Evolutionary conservation across 2,113 vertebrate species (phyloP), one percentile per base, ranked within the genome.

Genomic region (Boulengeromyrus knoepffleri): DNA sequence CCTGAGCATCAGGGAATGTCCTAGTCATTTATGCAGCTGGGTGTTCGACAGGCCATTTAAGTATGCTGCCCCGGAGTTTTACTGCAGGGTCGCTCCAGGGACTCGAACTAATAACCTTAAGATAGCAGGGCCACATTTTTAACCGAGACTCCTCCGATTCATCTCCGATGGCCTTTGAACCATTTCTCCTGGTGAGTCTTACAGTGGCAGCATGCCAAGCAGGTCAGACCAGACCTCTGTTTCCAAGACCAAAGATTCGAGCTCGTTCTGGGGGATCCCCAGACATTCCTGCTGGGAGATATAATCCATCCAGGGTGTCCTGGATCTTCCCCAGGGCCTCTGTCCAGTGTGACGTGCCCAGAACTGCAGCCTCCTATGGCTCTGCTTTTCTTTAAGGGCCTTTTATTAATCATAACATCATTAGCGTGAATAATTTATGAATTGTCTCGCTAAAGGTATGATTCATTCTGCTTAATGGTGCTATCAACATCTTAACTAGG

Each of bases 391-490:
- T 12, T 21, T 45, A 47, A 85, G 83, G 21, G 39, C 21, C 39
- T 47, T 85, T 85, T 85, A 45, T 85, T 85, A 45, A 85, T 85
- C 45, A 47, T 47, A 45, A 21, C 83, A 47, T 85, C 83, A 85
- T 85, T 85, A 85, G 21, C 24, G 24, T 85, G 45, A 39, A 85
- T 47, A 85, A 85, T 85, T 85, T 85, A 85, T 85, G 8, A 85
- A 85, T 24, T 39, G 83, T 85, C 36, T 19, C 17, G 2, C 42
- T 85, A 42, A 85, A 85, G 83, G 83, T 47, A 85, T 47, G 83
- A 46, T 46, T 85, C 19, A 85, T 85, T 46, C 21, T 77, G 70
- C 36, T 77, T 84, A 47, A 84, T 84, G 80, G 42, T 47, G 36
- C 19, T 84, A 46, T 84, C 8, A 84, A 84, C 39, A 3, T 84